Evolutionary conservation across 2,113 vertebrate species (phyloP), one percentile per base, ranked within the genome.

Genomic region (Numenius arquata): DNA sequence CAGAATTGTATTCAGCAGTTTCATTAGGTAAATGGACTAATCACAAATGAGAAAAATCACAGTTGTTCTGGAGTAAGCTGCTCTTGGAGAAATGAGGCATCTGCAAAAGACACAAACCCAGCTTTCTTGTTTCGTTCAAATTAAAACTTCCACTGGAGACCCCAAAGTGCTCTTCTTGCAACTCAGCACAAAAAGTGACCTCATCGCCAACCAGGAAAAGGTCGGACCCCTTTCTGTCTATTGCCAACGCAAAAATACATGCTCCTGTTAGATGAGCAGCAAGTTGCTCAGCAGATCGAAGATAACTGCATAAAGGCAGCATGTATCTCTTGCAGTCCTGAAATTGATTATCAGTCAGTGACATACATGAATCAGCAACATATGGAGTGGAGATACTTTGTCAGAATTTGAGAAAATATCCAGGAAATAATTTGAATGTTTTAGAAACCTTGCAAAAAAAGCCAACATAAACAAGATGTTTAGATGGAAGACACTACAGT

Each of bases 241-340:
- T 8, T 65, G 45, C 17, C 40, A 72, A 26, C 0, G 3, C 27
- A 6, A 75, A 72, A 20, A 30, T 41, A 2, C 0, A 3, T 29
- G 17, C 8, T 56, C 5, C n/a, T 36, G 40, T 22, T 22, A 38
- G 70, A 84, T 43, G 36, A 59, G 20, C 16, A 74, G 17, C 22
- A 38, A 74, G 52, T 19, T 56, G n/a, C 71, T 72, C 58, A 72
- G 62, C 48, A 61, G 11, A 56, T 88, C 40, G 66, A 45, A 41
- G 45, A 34, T 41, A 43, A 29, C 30, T n/a, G 25, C 29, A 26
- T n/a, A 53, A 50, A 79, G n/a, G 25, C 56, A 94, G 50, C 4
- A 5, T 5, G 22, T 12, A 17, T 4, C 48, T 5, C 48, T 68
- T 53, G 11, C 50, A 85, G 12, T 62, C 48, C 84, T 53, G 53